Percentiles rank a stretch among this genome's conserved stretches.
Conservation (phyloP, 2,113 vertebrate species). For the Forbesichthys agassizii region DNA sequence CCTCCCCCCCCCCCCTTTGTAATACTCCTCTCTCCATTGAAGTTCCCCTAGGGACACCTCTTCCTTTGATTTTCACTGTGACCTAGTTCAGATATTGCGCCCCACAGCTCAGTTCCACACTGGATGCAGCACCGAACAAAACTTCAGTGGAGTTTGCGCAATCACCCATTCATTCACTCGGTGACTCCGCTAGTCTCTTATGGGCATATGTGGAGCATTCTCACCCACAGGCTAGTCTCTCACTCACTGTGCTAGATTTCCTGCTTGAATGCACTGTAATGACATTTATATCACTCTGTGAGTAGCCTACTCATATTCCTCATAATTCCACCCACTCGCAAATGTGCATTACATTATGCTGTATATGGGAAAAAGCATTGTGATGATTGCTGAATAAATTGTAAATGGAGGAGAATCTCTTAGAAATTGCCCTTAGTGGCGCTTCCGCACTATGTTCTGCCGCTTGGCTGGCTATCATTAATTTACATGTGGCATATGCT, state of each 20-base stretch:
- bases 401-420: constrained; percentile 61
- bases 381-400: constrained; percentile 65
- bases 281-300: constrained; percentile 72
- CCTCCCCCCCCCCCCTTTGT: neutral
- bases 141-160: constrained; percentile 59
- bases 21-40: neutral
- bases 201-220: constrained; percentile 61
- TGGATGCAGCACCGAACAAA: constrained; percentile 40
- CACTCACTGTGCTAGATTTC: constrained; percentile 67
- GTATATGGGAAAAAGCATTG: constrained; percentile 55
- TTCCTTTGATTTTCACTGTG: constrained; percentile 48
- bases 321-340: constrained; percentile 63
- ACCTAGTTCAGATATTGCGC: constrained; percentile 45
- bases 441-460: constrained; percentile 51
- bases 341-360: constrained; percentile 62
- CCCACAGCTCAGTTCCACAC: constrained; percentile 41
- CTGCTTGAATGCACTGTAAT: constrained; percentile 74
- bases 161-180: constrained; percentile 56
- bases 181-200: constrained; percentile 55
- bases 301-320: constrained; percentile 59
- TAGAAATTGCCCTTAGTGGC: constrained; percentile 54
- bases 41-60: constrained; percentile 10
- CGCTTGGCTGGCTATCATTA: constrained; percentile 64
- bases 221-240: constrained; percentile 68
- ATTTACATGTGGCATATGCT: constrained; percentile 67